Base-by-base conservation (phyloP, 2,113 vertebrate genomes). In the Bothrops jararaca region DNA sequence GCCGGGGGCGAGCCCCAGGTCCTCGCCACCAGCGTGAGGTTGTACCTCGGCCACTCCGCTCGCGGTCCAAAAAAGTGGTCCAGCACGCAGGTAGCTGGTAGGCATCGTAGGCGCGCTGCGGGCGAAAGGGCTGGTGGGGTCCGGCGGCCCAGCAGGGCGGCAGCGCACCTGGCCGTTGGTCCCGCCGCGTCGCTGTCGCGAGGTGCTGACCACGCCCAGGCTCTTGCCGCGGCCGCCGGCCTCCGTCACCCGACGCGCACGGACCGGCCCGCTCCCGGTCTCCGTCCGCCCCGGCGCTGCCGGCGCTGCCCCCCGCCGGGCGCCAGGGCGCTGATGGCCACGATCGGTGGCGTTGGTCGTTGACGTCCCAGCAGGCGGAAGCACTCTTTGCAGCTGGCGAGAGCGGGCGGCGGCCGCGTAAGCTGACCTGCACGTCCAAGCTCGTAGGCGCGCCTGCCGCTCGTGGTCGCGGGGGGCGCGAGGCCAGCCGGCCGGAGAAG, bases 11-110 rank as follows among this genome's bases (percentile, higher is more conserved):
- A 97, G 87, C 99, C 99, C 99, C 45, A 99, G 98, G 95, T 99
- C 99, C 97, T 99, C 99, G 99, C 99, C 96, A 99, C 98, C 95
- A 99, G 98, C 0, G 98, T 99, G 94, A 99, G 96, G 97, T 99
- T 99, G 95, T 99, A 99, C 95, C 95, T 99, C 98, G 0, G 98
- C 94, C 26, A 98, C 98, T n/a, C 93, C 97, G 98, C 95, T 99
- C 99, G 0, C 99, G 97, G 97, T 99, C 99, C 42, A n/a, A n/a
- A n/a, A n/a, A n/a, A n/a, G n/a, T 98, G 24, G 99, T 99, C 56
- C 56, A 99, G 98, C 0, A 99, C 98, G n/a, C 97, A 99, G 98
- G 97, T 99, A 99, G 97, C 98, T 99, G 97, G 98, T 99, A n/a
- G 60, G 98, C 99, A 60, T 98, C 99, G 0, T 99, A 98, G 53